These are phyloP conservation scores for Malurus cyaneus DNA, from an alignment of 2,113 vertebrate genomes.

Conservation along the genomic window DNA sequence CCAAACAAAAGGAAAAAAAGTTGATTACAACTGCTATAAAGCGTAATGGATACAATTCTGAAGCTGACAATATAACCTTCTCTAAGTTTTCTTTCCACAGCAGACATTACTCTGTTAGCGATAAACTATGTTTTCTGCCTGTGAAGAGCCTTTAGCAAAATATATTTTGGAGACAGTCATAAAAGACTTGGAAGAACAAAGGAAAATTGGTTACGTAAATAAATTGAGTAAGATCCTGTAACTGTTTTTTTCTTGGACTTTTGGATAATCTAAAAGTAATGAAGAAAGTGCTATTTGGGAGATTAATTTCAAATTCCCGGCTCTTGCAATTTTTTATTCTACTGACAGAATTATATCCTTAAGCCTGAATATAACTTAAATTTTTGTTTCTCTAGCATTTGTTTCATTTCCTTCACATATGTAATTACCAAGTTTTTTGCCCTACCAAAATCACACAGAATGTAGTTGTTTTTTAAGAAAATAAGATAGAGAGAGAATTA, in stretches of 20 bases:
- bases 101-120: rapidly evolving
- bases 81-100: neutral
- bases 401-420: neutral
- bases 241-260: neutral
- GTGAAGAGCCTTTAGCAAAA: neutral
- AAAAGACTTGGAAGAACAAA: neutral
- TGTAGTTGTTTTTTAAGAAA: neutral
- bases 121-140: neutral
- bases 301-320: neutral
- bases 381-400: neutral
- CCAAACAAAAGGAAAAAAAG: neutral
- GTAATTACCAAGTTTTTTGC: neutral
- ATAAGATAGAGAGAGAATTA: neutral
- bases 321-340: neutral
- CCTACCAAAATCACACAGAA: neutral
- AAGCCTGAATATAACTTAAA: neutral
- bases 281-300: neutral
- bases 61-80: neutral
- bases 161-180: neutral
- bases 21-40: neutral
- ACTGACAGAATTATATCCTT: neutral
- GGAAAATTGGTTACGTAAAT: neutral
- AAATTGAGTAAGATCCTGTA: neutral
- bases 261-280: neutral
- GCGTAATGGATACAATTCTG: neutral